These are phyloP conservation scores for Ophraella communa DNA, from an alignment of 2,888 invertebrate genomes.

Conservation along the genomic window DNA sequence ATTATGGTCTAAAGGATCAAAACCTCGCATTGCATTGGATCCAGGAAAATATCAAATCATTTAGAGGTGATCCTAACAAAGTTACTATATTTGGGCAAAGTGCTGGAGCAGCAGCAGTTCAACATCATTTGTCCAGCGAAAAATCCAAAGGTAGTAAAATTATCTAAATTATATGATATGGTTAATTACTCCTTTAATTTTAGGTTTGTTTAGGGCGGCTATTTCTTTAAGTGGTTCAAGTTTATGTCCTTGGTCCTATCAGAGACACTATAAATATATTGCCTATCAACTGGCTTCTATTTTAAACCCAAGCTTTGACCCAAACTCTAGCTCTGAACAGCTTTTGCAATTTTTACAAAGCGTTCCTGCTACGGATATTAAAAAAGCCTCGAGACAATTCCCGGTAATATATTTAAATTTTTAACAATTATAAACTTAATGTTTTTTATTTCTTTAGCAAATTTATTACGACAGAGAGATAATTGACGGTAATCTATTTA, in stretches of 20 bases:
- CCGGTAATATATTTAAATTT: not conserved
- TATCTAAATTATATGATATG: no score
- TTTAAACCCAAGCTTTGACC: slow-evolving; percentile 41
- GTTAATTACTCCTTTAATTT: no score
- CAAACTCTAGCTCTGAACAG: slow-evolving; percentile 33
- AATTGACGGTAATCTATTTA: slow-evolving; percentile 38
- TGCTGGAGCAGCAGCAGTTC: slow-evolving; percentile 43
- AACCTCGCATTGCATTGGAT: slow-evolving; percentile 44
- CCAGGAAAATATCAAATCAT: slow-evolving; percentile 41
- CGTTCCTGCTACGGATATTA: slow-evolving; percentile 28
- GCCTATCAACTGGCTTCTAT: slow-evolving; percentile 45
- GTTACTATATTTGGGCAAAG: slow-evolving; percentile 45
- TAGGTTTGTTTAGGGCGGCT: slow-evolving; percentile 42
- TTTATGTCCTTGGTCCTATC: slow-evolving; percentile 41
- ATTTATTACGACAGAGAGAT: not conserved
- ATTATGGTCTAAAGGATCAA: slow-evolving; percentile 46
- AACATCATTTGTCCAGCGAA: slow-evolving; percentile 37
- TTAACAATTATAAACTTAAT: not conserved
- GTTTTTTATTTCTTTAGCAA: not conserved
- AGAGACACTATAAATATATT: slow-evolving; percentile 45
- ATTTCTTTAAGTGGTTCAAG: slow-evolving; percentile 43
- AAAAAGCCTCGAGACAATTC: not conserved
- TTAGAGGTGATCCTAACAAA: slow-evolving; percentile 45
- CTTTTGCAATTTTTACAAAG: slow-evolving; percentile 39
- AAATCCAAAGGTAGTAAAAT: slow-evolving; percentile 37